A percentile compares a stretch with the other conserved stretches of the same genome.
Conservation (phyloP, 2,888 invertebrate species). For the Eudasyphora cyanicolor region DNA sequence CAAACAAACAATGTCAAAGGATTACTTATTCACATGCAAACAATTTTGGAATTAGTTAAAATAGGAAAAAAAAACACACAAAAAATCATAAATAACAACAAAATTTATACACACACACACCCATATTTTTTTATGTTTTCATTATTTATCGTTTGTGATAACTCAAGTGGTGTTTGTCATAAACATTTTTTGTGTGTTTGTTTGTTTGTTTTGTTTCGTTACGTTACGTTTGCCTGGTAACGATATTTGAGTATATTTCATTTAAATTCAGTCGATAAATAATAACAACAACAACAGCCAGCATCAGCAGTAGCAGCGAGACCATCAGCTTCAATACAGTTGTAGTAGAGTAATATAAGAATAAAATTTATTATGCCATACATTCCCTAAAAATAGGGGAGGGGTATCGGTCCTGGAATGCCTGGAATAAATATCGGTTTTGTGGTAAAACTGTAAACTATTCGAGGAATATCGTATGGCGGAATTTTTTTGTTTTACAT, state of each 20-base stretch:
- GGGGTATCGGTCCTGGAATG: no score
- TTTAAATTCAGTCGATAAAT: constrained; percentile 24
- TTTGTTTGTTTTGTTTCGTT: neutral
- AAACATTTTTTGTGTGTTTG: neutral
- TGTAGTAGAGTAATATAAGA: neutral
- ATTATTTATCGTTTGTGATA: constrained; percentile 21
- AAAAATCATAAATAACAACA: no score
- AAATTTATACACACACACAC: no score
- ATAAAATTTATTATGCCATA: neutral
- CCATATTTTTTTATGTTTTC: neutral
- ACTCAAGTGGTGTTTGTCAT: neutral
- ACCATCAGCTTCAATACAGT: neutral
- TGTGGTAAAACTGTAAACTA: no score
- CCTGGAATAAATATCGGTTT: no score
- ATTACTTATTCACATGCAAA: constrained; percentile 2
- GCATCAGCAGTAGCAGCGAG: no score
- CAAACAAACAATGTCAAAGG: neutral
- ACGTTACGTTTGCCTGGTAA: neutral
- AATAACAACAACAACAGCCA: constrained; percentile 22
- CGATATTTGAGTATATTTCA: constrained; percentile 11
- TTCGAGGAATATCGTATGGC: no score
- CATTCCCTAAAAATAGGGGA: no score
- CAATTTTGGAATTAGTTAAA: constrained; percentile 18
- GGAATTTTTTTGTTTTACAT: no score
- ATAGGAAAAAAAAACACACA: no score